Percentiles rank a stretch among this genome's conserved stretches.
Conservation (phyloP, 2,888 invertebrate genomes). For the Scaptomyza caliginosa region DNA sequence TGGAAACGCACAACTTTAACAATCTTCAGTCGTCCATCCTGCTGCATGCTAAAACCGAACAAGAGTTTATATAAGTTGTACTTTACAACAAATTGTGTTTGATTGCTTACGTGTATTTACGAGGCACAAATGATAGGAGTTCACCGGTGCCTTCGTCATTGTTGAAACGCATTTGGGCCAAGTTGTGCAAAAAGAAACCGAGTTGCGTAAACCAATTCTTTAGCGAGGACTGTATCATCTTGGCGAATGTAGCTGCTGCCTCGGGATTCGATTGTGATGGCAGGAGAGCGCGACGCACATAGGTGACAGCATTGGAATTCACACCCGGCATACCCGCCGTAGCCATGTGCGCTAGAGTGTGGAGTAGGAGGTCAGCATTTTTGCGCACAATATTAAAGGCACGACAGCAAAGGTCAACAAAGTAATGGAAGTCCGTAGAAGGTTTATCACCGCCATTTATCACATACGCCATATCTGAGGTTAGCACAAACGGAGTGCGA, state of each 20-base stretch:
- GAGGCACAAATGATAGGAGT: slow-evolving; percentile 95
- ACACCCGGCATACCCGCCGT: slow-evolving; percentile 87
- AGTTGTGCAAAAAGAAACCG: slow-evolving; percentile 98
- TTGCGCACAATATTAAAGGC: slow-evolving; percentile 98
- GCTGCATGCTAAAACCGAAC: slow-evolving; percentile 88
- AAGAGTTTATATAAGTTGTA: background rate
- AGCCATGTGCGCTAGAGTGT: slow-evolving; percentile 91
- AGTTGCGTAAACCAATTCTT: slow-evolving; percentile 97
- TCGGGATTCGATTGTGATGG: slow-evolving; percentile 96
- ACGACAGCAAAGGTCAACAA: slow-evolving; percentile 98
- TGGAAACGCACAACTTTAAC: slow-evolving; percentile 95
- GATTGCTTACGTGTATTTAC: slow-evolving; percentile 92
- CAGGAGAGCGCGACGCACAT: slow-evolving; percentile 94
- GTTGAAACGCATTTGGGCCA: slow-evolving; percentile 96
- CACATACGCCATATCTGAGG: slow-evolving; percentile 99
- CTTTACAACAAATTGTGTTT: fast-evolving
- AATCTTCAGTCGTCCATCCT: slow-evolving; percentile 94
- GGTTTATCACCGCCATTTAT: slow-evolving; percentile 98
- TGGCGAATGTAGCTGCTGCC: slow-evolving; percentile 97
- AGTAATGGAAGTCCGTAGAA: slow-evolving; percentile 96
- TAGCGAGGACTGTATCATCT: slow-evolving; percentile 97
- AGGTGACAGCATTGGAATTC: slow-evolving; percentile 94
- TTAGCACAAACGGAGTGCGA: slow-evolving; percentile 98
- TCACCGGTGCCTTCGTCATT: slow-evolving; percentile 93
- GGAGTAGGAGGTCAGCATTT: slow-evolving; percentile 94